phyloP scores from a whole-genome alignment of 2,888 invertebrate species.

The Busseola fusca region DNA sequence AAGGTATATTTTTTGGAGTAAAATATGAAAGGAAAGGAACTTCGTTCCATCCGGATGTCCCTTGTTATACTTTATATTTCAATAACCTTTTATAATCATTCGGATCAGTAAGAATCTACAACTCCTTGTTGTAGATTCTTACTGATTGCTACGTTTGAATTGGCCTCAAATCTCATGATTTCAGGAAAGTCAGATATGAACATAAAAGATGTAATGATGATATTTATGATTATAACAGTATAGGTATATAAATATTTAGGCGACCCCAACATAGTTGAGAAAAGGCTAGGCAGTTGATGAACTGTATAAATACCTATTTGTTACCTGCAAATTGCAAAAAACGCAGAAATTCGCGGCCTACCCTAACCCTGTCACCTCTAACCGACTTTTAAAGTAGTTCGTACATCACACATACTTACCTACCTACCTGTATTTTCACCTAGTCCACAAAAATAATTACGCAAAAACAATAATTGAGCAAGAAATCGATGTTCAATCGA shows the following conservation, averaged over 20 bases:
- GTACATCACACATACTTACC: not conserved
- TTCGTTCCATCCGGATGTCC: too few species aligned
- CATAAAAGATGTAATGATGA: not conserved
- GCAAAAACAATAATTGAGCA: constrained; percentile 30
- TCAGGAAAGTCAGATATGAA: not conserved
- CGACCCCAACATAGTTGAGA: too few species aligned
- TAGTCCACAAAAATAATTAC: constrained; percentile 19
- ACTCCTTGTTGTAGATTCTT: too few species aligned
- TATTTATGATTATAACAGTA: not conserved
- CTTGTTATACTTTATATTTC: too few species aligned
- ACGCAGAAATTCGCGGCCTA: not conserved
- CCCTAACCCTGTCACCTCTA: not conserved
- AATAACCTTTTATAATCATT: too few species aligned
- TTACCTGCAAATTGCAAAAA: not conserved
- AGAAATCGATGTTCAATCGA: constrained; percentile 41
- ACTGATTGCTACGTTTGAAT: too few species aligned
- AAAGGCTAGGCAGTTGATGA: too few species aligned
- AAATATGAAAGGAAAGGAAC: too few species aligned
- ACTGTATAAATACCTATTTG: too few species aligned
- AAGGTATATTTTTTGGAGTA: too few species aligned
- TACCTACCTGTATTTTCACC: not conserved
- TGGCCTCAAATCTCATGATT: not conserved
- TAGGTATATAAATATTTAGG: not conserved
- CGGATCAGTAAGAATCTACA: too few species aligned
- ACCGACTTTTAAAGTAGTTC: not conserved